These are phyloP conservation scores for Budorcas taxicolor DNA, from an alignment of 2,113 vertebrate genomes.

Conservation along the genomic window DNA sequence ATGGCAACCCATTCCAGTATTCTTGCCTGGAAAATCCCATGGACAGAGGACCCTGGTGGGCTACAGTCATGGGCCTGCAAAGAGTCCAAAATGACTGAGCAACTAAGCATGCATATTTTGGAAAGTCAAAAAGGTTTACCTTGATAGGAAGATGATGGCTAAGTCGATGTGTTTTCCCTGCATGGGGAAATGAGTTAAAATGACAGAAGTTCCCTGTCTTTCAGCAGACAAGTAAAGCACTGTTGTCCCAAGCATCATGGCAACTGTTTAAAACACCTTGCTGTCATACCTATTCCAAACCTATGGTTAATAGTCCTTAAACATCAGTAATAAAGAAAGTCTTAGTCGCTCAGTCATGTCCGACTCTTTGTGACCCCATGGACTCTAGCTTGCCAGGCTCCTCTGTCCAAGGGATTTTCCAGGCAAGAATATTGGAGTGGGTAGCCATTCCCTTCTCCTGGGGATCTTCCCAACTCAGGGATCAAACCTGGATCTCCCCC, in stretches of 20 bases:
- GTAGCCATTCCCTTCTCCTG: neutral
- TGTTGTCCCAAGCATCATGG: neutral
- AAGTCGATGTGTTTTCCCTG: neutral
- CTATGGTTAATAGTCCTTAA: neutral
- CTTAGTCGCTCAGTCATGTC: neutral
- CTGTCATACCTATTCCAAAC: neutral
- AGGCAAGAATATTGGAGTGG: neutral
- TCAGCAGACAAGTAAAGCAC: neutral
- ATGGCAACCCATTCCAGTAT: neutral
- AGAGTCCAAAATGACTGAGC: neutral
- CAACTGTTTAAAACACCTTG: neutral
- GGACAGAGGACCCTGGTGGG: neutral
- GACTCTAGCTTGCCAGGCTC: neutral
- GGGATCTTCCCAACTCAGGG: neutral
- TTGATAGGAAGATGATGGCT: neutral
- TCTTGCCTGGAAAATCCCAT: neutral
- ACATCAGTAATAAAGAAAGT: neutral
- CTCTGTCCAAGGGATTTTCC: neutral
- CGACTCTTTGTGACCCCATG: fast-evolving
- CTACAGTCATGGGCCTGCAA: neutral
- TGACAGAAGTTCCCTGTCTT: neutral
- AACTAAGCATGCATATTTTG: neutral
- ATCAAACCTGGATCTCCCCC: neutral
- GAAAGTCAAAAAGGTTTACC: neutral
- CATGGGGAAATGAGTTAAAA: neutral